Percentiles rank a stretch among this genome's conserved stretches.
These are phyloP conservation scores for Plectrocnemia conspersa DNA, from an alignment of 1,140 invertebrate species.

Conservation along the genomic window DNA sequence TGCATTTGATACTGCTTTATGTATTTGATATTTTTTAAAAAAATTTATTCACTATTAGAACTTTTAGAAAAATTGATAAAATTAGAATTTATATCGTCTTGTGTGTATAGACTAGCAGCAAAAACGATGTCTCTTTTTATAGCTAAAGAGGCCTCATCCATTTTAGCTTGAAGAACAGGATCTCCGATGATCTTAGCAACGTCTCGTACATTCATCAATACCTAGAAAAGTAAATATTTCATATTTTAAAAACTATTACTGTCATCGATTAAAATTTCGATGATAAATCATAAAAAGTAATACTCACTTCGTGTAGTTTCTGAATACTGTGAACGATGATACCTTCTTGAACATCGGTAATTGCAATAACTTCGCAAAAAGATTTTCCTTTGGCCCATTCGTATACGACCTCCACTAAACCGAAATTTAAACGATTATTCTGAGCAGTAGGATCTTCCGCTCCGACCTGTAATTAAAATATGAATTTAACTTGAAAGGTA, in stretches of 20 bases:
- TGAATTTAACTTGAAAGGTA: neutral
- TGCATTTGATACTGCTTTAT: too few relatives aligned
- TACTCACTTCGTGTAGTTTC: slow-evolving; percentile 79
- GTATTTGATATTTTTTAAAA: too few relatives aligned
- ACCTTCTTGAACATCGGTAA: slow-evolving; percentile 95
- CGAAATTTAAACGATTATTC: slow-evolving; percentile 69
- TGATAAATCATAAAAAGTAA: neutral
- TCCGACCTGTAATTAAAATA: slow-evolving; percentile 23
- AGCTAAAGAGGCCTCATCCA: slow-evolving; percentile 88
- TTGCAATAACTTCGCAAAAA: slow-evolving; percentile 87
- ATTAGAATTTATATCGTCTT: slow-evolving; percentile 24
- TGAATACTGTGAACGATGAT: slow-evolving; percentile 97
- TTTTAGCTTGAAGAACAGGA: slow-evolving; percentile 83
- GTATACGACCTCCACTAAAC: slow-evolving; percentile 88
- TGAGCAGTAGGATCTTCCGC: slow-evolving; percentile 22
- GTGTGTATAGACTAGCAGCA: slow-evolving; percentile 91
- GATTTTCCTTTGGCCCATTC: slow-evolving; percentile 91
- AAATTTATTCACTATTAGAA: too few relatives aligned
- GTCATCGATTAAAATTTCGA: neutral
- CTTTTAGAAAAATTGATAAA: slow-evolving; percentile 9
- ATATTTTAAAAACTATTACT: neutral
- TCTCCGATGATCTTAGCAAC: slow-evolving; percentile 92
- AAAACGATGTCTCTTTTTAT: slow-evolving; percentile 99
- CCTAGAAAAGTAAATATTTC: slow-evolving; percentile 41
- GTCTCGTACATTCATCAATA: slow-evolving; percentile 85